Base-by-base conservation (phyloP, 2,888 invertebrate genomes). In the Odontothrips loti region DNA sequence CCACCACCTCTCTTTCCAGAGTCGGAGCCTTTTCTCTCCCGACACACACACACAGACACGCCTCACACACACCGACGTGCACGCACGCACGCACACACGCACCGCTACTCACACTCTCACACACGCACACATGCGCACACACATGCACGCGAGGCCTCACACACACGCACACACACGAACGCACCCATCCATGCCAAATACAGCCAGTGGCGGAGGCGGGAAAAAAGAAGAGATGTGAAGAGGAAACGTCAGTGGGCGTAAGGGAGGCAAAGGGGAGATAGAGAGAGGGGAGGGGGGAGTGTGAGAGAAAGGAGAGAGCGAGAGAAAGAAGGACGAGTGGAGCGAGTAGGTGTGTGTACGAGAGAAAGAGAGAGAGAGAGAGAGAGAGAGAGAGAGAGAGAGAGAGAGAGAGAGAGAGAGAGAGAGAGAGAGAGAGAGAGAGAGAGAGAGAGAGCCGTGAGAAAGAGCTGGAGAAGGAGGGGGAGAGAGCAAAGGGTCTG, bases 141-240 rank as follows among this genome's bases (percentile, higher is more conserved):
- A 68, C 68, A 68, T 23, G 68, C 68, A 23, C 68, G 20, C 68
- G 23, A 43, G 34, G 34, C 34, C 68, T 68, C 68, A 68, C 68
- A 68, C 68, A 63, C n/a, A n/a, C 63, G 15, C 63, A 63, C 63
- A n/a, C 63, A 68, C 68, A 68, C 68, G 68, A 68, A 68, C 68
- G 68, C 68, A 68, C 68, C 68, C 68, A 68, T 68, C 68, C 68
- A 68, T 68, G 68, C 68, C 68, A 68, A 68, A 68, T 68, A 68
- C 68, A 68, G 23, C 68, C 68, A 68, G 68, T 68, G 68, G 68
- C 23, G 68, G 23, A 23, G 68, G 68, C 68, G 68, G 68, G 68
- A 68, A 68, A 68, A 68, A 68, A 68, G 68, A 58, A 58, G 58
- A 58, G 58, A 58, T 58, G 58, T 58, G 58, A n/a, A 58, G 58